Conservation (phyloP, 2,113 vertebrate species). For the Ageneiosus marmoratus region DNA sequence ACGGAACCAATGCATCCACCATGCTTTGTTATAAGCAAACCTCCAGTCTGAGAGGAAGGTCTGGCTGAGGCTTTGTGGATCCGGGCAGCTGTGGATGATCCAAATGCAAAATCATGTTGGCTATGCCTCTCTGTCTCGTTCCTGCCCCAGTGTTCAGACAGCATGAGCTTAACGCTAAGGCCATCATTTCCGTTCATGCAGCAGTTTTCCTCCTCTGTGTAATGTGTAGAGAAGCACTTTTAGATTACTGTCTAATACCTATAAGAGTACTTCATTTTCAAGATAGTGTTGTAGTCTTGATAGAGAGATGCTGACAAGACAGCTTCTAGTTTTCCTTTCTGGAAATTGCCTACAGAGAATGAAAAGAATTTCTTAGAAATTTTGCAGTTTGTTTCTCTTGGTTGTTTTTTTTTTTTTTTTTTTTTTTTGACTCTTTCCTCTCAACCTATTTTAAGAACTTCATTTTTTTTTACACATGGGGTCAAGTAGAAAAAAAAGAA, state of each 20-base stretch:
- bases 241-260: constrained; percentile 29
- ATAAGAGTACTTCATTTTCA: constrained; percentile 4
- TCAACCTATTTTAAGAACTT: constrained; percentile 66
- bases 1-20: constrained; percentile 74
- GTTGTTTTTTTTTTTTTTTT: neutral
- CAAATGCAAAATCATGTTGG: constrained; percentile 69
- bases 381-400: constrained; percentile 15
- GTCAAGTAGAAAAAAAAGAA: constrained; percentile 71
- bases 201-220: constrained; percentile 62
- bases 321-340: constrained; percentile 13
- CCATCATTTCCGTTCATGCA: constrained; percentile 58
- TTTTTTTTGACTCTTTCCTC: constrained; percentile 54
- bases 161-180: constrained; percentile 15
- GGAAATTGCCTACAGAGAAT: constrained; percentile 31
- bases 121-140: constrained; percentile 55
- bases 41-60: constrained; percentile 62
- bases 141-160: constrained; percentile 59
- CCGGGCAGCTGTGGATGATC: constrained; percentile 32
- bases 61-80: constrained; percentile 61
- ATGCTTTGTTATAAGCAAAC: constrained; percentile 61
- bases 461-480: constrained; percentile 67
- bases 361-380: constrained; percentile 50
- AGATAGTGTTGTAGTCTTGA: constrained; percentile 2
- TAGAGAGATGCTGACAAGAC: neutral
- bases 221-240: constrained; percentile 71